phyloP scores from a whole-genome alignment of 2,888 invertebrate species.

The Catotricha subobsoleta region DNA sequence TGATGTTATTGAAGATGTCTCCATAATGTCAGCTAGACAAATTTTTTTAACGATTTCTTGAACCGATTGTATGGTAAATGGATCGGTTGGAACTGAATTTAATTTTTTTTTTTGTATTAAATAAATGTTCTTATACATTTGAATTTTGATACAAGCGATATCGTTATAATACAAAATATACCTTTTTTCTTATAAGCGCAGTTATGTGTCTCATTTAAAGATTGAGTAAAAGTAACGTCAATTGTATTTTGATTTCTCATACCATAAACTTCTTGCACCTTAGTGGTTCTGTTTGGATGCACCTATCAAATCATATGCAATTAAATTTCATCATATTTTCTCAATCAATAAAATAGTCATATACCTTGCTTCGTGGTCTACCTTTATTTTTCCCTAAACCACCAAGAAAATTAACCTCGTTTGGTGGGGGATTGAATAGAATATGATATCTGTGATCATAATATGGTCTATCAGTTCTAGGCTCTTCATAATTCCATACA shows the following conservation, averaged over 20 bases:
- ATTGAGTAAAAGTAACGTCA: constrained; percentile 9
- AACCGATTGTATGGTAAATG: background rate
- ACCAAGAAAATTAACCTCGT: constrained; percentile 10
- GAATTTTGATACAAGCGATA: no score
- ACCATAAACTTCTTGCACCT: constrained; percentile 8
- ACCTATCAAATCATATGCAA: background rate
- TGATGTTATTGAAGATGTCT: background rate
- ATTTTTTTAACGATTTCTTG: background rate
- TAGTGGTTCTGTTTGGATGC: constrained; percentile 10
- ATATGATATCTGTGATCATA: constrained; percentile 7
- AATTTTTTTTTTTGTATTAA: background rate
- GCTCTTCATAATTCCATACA: constrained; percentile 4
- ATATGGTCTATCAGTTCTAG: constrained; percentile 2
- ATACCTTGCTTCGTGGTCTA: constrained; percentile 8
- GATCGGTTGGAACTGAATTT: background rate
- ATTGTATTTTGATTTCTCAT: constrained; percentile 10
- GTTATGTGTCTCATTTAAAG: constrained; percentile 3
- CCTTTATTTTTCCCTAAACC: constrained; percentile 9
- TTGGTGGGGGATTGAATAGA: constrained; percentile 9
- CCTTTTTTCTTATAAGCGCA: background rate
- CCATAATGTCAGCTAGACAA: background rate
- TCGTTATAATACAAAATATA: no score
- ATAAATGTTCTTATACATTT: background rate
- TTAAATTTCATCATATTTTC: background rate
- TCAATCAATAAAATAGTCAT: background rate